Base-by-base conservation (phyloP, 64 coral and sea anemone genomes). In the Astreopora myriophthalma region DNA sequence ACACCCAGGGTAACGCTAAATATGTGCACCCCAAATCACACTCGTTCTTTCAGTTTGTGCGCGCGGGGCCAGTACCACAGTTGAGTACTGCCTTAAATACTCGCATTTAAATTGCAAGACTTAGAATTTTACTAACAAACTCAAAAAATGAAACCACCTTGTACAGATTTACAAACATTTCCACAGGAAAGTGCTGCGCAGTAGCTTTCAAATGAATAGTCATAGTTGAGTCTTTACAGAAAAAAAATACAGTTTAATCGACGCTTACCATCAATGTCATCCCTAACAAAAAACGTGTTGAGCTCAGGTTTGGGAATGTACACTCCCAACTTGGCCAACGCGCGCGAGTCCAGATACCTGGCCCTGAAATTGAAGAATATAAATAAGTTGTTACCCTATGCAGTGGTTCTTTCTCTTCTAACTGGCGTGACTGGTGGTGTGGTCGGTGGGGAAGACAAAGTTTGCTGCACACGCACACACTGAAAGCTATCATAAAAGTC, bases 251-350 rank as follows among this genome's bases (percentile, higher is more conserved):
- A n/a, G n/a, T n/a, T n/a, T n/a, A n/a, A n/a, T n/a, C n/a, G n/a
- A n/a, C n/a, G n/a, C 74, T 81, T 89, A 78, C 89, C 90, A 66
- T 88, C 69, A 48, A 80, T 65, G 48, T 93, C 73, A 78, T 96
- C 86, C 49, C 75, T 89, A 0, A 96, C 71, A n/a, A 96, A 93
- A 71, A 96, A 96, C 8, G 86, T 85, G 48, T 96, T 96, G 28
- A 96, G 79, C 14, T 60, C 91, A 73, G 79, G 66, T 48, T 96
- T 96, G 34, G 90, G 86, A 75, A 96, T 93, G 25, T 96, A 96
- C 22, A 96, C 94, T 70, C 94, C 94, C 42, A 96, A 73, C 63
- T 96, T 96, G 5, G 86, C 89, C 20, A 96, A 86, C 13, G 94
- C 92, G 2, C 90, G 88, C 3, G 86, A 89, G 35, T 96, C 94